These are phyloP conservation scores for Oconnorella tubifera DNA, from an alignment of 2,888 invertebrate species.

Conservation along the genomic window DNA sequence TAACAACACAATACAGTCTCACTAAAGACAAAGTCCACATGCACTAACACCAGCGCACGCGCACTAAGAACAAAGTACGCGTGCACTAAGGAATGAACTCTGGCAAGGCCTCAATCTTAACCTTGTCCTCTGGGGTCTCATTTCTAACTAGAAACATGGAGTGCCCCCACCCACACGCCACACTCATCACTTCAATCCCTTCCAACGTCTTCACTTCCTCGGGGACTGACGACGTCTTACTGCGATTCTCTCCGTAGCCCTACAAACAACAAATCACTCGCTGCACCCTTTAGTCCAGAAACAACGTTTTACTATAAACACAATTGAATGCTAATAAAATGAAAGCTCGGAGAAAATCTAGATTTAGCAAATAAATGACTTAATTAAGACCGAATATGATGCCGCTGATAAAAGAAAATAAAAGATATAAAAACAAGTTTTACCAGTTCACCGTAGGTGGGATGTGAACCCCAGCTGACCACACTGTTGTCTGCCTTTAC, in stretches of 20 bases:
- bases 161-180: constrained; percentile 82
- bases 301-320: too few species aligned
- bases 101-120: constrained; percentile 64
- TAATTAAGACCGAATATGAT: too few species aligned
- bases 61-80: too few species aligned
- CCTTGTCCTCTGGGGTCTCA: constrained; percentile 66
- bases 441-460: constrained; percentile 87
- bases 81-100: constrained; percentile 35
- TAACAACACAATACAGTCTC: too few species aligned
- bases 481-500: constrained; percentile 85
- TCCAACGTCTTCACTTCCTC: constrained; percentile 72
- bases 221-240: constrained; percentile 78
- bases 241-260: constrained; percentile 81
- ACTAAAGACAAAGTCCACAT: too few species aligned
- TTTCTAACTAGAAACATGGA: constrained; percentile 69
- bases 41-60: too few species aligned
- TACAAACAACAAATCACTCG: constrained; percentile 48
- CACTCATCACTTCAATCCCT: constrained; percentile 71
- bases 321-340: too few species aligned
- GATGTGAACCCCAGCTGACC: constrained; percentile 89
- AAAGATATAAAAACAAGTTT: too few species aligned
- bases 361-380: too few species aligned
- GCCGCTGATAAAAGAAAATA: too few species aligned
- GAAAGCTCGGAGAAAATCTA: too few species aligned
- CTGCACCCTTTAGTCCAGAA: too few species aligned